Conservation (phyloP, 2,797 vertebrate genomes). For the Schizopygopsis pylzovi region DNA sequence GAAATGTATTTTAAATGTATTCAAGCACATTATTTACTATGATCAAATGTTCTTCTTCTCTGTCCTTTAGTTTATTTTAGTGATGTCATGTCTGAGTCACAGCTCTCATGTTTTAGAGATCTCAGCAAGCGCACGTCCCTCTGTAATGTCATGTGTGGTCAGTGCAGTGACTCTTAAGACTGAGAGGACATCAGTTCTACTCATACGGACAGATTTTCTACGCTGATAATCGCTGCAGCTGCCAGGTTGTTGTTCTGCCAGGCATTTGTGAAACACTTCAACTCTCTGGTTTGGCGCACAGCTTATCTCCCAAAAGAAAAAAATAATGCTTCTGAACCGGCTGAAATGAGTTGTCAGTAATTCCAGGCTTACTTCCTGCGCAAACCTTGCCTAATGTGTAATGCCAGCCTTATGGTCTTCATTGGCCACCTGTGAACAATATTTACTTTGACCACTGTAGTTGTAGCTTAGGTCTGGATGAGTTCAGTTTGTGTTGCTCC, state of each 20-base stretch:
- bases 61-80: conserved; percentile 1
- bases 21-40: neutral
- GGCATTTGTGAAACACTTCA: conserved; percentile 8
- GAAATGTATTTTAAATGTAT: neutral
- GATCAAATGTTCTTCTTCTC: neutral
- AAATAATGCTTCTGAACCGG: neutral
- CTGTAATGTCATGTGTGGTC: neutral
- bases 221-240: neutral
- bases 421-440: neutral
- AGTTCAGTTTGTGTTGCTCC: neutral
- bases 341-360: neutral
- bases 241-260: neutral
- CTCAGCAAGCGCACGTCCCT: conserved; percentile 1
- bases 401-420: neutral
- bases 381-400: neutral
- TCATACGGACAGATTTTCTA: neutral
- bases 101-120: conserved; percentile 3
- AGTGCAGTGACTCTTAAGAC: neutral
- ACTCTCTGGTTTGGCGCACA: neutral
- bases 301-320: neutral
- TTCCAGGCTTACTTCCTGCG: neutral
- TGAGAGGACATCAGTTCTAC: neutral
- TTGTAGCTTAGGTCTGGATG: neutral
- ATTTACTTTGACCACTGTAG: neutral
- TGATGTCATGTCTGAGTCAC: neutral